phyloP scores from a whole-genome alignment of 2,888 invertebrate genomes.

The Drosophila sordidapex region DNA sequence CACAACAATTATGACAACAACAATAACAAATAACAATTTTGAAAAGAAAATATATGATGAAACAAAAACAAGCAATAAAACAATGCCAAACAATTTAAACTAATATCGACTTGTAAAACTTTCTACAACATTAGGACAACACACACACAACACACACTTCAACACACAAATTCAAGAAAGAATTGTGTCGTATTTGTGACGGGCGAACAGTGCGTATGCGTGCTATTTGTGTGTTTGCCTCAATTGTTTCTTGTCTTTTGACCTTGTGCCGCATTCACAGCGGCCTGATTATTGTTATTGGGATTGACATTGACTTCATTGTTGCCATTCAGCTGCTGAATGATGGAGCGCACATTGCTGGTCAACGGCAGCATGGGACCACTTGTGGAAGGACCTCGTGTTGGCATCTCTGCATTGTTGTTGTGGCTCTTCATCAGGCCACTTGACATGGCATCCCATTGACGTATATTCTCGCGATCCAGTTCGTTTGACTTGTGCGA shows the following conservation, averaged over 20 bases:
- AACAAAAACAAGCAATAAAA: conserved; percentile 51
- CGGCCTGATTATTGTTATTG: conserved; percentile 59
- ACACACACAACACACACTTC: conserved; percentile 6
- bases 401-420: conserved; percentile 10
- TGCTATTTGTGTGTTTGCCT: conserved; percentile 17
- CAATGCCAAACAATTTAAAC: conserved; percentile 25
- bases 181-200: conserved; percentile 23
- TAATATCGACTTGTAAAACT: background rate
- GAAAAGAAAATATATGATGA: background rate
- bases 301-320: conserved; percentile 58
- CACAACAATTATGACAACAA: conserved; percentile 69
- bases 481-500: conserved; percentile 87
- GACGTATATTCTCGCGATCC: conserved; percentile 93
- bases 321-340: conserved; percentile 75
- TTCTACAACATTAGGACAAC: background rate
- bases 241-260: conserved; percentile 51
- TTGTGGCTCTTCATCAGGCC: conserved; percentile 87
- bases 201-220: conserved; percentile 24
- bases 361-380: conserved; percentile 62
- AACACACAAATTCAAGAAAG: conserved; percentile 10
- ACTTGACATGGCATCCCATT: conserved; percentile 96
- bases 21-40: conserved; percentile 56
- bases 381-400: conserved; percentile 28
- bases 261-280: conserved; percentile 39
- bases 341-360: conserved; percentile 77